Base-by-base conservation (phyloP, 2,797 vertebrate species). In the Chaetodon trifasciatus region DNA sequence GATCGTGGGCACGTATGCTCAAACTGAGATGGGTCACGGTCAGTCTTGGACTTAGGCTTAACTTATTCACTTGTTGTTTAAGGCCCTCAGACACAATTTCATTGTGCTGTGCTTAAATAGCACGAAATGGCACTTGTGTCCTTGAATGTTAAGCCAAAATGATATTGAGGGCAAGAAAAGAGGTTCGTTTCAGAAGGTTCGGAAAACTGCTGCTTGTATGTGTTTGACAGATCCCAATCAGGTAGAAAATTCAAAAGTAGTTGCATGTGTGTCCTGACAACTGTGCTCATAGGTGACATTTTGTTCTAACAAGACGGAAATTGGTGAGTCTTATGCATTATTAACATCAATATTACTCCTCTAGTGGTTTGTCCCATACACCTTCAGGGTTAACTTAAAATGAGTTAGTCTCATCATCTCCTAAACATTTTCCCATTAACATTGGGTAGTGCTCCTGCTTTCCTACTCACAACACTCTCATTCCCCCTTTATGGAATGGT, bases 11-110 rank as follows among this genome's bases (percentile, higher is more conserved):
- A 99, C 97, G 64, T 99, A 99, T 89, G 97, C 97, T 90, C 98
- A 99, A 94, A 98, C 98, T 76, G 98, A 99, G 90, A 50, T 99
- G 95, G 98, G 97, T 88, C 98, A 99, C 94, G 96, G 98, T 99
- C 95, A 99, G 97, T 99, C 93, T 77, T 86, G 76, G 82, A 87
- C 50, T 66, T 66, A 67, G 66, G 46, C 16, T 42, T 40, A 49
- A 71, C 1, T 52, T 24, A 49, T 61, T 32, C 7, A 72, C 9
- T 52, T 53, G 1, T 75, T 71, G 28, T 42, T 60, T 6, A 39
- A 66, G 47, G 49, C 62, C 68, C 62, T 74, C 46, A 56, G 57
- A 72, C 5, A 23, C 3, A 56, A 24, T 3, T 35, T 46, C 5
- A 28, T 28, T 21, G 4, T 60, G 2, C 15, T 52, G 1, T 70